A percentile compares a stretch with the other conserved stretches of the same genome.
Evolutionary conservation across 2,888 invertebrate species (phyloP).

Genomic region (Pollenia angustigena): DNA sequence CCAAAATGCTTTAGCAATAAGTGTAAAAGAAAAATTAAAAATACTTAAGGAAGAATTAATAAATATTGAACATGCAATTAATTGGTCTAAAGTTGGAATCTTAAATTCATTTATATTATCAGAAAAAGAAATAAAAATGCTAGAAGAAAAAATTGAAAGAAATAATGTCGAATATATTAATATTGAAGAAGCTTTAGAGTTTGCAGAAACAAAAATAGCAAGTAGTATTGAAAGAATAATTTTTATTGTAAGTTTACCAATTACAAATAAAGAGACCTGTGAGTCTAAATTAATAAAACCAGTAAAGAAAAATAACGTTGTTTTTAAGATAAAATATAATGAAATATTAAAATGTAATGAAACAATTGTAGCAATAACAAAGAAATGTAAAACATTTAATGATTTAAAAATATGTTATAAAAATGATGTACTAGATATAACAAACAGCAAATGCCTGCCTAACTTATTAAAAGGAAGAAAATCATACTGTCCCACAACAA

Average conservation of each 20-base stretch:
- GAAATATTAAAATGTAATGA: conserved; percentile 8
- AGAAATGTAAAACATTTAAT: background rate
- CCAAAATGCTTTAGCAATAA: conserved; percentile 11
- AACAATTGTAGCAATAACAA: conserved; percentile 2
- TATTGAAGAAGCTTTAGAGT: conserved; percentile 4
- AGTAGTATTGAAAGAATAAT: background rate
- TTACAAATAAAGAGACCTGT: conserved; percentile 16
- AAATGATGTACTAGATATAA: conserved; percentile 12
- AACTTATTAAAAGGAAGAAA: conserved; percentile 10
- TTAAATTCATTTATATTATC: conserved; percentile 16
- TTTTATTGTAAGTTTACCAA: conserved; percentile 10
- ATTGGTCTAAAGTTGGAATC: conserved; percentile 19
- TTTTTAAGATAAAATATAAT: conserved; percentile 6
- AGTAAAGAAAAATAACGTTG: conserved; percentile 2
- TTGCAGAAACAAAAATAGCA: conserved; percentile 1
- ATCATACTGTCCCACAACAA: conserved; percentile 21
- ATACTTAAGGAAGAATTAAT: conserved; percentile 27
- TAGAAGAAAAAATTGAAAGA: conserved; percentile 5
- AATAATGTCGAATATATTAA: conserved; percentile 8
- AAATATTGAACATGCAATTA: conserved; percentile 25
- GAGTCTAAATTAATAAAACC: conserved; percentile 22
- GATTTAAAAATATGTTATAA: background rate
- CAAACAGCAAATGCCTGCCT: conserved; percentile 16
- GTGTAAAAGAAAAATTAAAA: conserved; percentile 17
- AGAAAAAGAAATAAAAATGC: conserved; percentile 3